phyloP scores from a whole-genome alignment of 2,797 vertebrate species.

The Crocodylus rhombifer region DNA sequence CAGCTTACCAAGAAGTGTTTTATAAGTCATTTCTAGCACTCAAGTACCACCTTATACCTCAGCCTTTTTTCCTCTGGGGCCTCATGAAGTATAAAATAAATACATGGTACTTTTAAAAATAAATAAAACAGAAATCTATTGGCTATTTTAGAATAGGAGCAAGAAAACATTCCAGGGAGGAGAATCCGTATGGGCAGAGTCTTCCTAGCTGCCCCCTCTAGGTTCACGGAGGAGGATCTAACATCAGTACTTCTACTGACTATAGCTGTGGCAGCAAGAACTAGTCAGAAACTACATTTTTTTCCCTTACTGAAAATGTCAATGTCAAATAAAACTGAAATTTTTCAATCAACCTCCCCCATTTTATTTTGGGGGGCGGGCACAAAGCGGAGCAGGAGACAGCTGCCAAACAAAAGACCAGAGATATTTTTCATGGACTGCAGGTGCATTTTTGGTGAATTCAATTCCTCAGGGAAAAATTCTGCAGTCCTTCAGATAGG shows the following conservation, averaged over 20 bases:
- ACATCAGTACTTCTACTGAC: constrained; percentile 20
- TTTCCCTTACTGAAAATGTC: constrained; percentile 12
- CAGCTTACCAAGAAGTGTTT: not conserved
- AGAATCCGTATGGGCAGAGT: not conserved
- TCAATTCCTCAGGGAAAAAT: no score
- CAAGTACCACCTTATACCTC: not conserved
- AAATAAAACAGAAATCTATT: constrained; percentile 7
- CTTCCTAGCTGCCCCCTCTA: not conserved
- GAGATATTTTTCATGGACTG: no score
- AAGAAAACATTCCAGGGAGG: not conserved
- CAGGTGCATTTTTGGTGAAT: no score
- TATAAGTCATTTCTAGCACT: not conserved
- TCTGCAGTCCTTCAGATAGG: no score
- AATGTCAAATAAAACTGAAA: not conserved
- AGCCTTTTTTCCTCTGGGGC: not conserved
- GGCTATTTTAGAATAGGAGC: constrained; percentile 20
- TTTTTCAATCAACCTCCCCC: not conserved
- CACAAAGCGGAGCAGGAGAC: no score
- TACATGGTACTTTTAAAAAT: not conserved
- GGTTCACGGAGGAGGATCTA: not conserved
- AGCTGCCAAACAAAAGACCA: no score
- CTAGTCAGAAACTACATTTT: not conserved
- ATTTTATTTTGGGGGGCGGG: no score
- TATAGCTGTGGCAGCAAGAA: not conserved
- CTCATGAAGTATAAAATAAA: not conserved